Percentiles rank a stretch among this genome's conserved stretches.
Conservation (phyloP, 2,113 vertebrate genomes). For the Salvelinus sp. region DNA sequence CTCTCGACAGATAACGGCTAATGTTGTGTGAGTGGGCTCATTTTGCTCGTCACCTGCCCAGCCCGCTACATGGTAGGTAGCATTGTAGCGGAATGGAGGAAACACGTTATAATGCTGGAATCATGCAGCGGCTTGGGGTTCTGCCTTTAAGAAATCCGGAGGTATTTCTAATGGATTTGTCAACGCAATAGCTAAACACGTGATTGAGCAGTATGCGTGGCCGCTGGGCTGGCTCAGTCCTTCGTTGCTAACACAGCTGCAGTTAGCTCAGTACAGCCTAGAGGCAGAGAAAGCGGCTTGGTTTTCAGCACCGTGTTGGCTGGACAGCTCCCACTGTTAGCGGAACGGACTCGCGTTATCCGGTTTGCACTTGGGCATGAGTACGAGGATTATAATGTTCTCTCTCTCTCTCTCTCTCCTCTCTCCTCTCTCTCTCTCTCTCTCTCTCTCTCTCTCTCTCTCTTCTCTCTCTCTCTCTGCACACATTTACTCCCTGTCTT, state of each 20-base stretch:
- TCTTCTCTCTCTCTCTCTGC: neutral
- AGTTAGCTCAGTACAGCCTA: neutral
- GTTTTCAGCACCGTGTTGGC: constrained; percentile 36
- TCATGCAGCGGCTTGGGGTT: constrained; percentile 24
- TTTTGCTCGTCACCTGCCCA: constrained; percentile 39
- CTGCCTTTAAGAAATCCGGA: constrained; percentile 49
- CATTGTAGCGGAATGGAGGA: neutral
- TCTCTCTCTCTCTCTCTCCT: neutral
- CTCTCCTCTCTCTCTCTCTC: neutral
- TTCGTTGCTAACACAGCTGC: constrained; percentile 20
- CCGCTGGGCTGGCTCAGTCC: neutral
- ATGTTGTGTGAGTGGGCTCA: constrained; percentile 37
- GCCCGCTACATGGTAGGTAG: constrained; percentile 72
- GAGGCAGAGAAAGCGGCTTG: neutral
- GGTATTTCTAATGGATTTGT: constrained; percentile 36
- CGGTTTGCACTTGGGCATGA: neutral
- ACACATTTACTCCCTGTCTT: too few relatives aligned
- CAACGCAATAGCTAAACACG: neutral
- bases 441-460: neutral
- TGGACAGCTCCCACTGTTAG: constrained; percentile 42
- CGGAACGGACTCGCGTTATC: neutral
- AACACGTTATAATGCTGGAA: constrained; percentile 21
- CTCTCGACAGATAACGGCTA: constrained; percentile 52
- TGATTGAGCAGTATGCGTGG: neutral
- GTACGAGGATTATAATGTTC: too few relatives aligned